Base-by-base conservation (phyloP, 2,113 vertebrate species). In the Platysternon megacephalum region DNA sequence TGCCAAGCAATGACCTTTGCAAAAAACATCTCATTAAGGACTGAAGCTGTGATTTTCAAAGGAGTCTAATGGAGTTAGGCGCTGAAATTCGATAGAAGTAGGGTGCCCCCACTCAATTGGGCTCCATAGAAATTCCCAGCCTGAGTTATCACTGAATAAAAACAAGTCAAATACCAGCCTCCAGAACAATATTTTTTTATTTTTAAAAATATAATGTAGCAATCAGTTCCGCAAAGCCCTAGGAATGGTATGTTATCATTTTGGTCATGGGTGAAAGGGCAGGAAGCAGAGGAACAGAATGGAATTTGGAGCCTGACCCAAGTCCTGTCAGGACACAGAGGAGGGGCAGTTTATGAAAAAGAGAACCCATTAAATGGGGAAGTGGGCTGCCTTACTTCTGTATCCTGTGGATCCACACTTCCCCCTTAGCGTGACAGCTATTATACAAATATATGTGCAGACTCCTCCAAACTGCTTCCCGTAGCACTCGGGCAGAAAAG, bases 211-310 rank as follows among this genome's bases (percentile, higher is more conserved):
- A 51, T 4, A 93, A 68, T 32, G 82, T 17, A 81, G 85, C 49
- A 91, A 81, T 51, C 28, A 17, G 65, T 82, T 96, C 85, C 0
- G 1, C 79, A 90, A 17, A 0, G 21, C 74, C 82, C 91, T 94
- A 0, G 0, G 80, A 84, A 0, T 46, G 48, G 79, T 89, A 84
- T 94, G 97, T 95, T 97, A 96, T 95, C 92, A 46, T 68, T 87
- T 80, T 94, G 61, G 56, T 93, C 96, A 95, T 82, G 92, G 97
- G 95, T 97, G 96, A 97, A 97, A 97, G 97, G 97, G 96, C 97
- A 97, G 97, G 97, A 98, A 98, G 96, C 97, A 98, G 97, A 96
- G 93, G 76, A 93, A 95, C 93, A 94, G 95, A 90, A 97, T 96
- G 96, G 96, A 95, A 97, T 97, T 97, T 93, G 80, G 93, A 97